A percentile compares a stretch with the other conserved stretches of the same genome.
phyloP scores from a whole-genome alignment of 2,113 vertebrate species.

The Gambusia affinis region DNA sequence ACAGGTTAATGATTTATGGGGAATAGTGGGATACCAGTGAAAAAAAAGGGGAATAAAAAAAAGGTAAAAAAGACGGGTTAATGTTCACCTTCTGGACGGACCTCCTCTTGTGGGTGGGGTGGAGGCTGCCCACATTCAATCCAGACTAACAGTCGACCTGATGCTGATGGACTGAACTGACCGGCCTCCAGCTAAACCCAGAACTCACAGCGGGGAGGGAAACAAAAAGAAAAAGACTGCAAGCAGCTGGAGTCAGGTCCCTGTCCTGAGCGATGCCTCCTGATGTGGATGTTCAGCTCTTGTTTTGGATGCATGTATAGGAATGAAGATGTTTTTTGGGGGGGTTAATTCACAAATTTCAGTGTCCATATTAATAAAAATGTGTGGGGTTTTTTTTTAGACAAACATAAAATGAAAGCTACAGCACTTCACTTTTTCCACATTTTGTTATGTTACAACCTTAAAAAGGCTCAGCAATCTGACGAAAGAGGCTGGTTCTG shows the following conservation, averaged over 20 bases:
- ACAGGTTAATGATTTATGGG: slow-evolving; percentile 79
- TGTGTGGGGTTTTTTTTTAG: not conserved
- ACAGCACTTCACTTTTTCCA: too few species aligned
- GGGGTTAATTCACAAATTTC: not conserved
- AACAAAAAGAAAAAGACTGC: slow-evolving; percentile 20
- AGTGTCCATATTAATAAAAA: not conserved
- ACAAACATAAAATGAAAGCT: not conserved
- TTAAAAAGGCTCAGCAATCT: too few species aligned
- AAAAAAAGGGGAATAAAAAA: slow-evolving; percentile 52
- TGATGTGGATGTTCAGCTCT: not conserved
- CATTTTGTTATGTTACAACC: too few species aligned
- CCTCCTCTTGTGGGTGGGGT: slow-evolving; percentile 52
- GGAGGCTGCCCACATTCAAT: slow-evolving; percentile 43
- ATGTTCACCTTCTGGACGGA: slow-evolving; percentile 76
- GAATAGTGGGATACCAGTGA: slow-evolving; percentile 67
- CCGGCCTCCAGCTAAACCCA: slow-evolving; percentile 75
- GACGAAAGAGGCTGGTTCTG: too few species aligned
- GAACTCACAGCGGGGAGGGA: slow-evolving; percentile 65
- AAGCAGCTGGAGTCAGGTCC: slow-evolving; percentile 12
- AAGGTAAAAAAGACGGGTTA: slow-evolving; percentile 74
- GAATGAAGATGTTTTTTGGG: not conserved
- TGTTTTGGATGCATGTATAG: not conserved
- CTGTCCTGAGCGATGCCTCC: not conserved
- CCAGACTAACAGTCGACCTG: slow-evolving; percentile 31
- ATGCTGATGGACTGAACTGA: slow-evolving; percentile 37